These are phyloP conservation scores for Bucorvus abyssinicus DNA, from an alignment of 2,797 vertebrate genomes.

Conservation along the genomic window DNA sequence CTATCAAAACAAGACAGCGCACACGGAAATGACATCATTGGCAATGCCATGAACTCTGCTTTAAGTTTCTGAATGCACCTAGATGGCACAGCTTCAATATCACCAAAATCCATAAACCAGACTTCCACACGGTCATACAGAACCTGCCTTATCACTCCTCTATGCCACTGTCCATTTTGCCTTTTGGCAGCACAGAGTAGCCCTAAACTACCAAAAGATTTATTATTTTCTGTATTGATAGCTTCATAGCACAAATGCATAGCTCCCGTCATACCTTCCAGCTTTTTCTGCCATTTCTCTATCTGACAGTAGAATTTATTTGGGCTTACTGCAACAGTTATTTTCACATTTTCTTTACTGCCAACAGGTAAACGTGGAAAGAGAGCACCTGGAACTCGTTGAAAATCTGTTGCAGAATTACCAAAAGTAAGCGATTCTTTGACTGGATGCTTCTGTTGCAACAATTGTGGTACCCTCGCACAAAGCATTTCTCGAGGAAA, in stretches of 20 bases:
- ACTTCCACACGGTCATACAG: slow-evolving; percentile 81
- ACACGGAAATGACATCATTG: slow-evolving; percentile 86
- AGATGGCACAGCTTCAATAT: slow-evolving; percentile 80
- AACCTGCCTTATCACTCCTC: slow-evolving; percentile 86
- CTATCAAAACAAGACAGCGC: slow-evolving; percentile 75
- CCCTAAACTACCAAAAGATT: slow-evolving; percentile 79
- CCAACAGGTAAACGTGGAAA: slow-evolving; percentile 77
- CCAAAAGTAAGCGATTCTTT: slow-evolving; percentile 66
- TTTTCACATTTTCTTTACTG: slow-evolving; percentile 73
- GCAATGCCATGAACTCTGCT: slow-evolving; percentile 76
- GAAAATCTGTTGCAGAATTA: slow-evolving; percentile 61
- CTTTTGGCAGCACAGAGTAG: slow-evolving; percentile 86
- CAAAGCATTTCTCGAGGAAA: slow-evolving; percentile 71
- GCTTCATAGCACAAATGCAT: slow-evolving; percentile 78
- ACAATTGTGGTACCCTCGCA: slow-evolving; percentile 76
- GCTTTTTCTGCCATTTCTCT: slow-evolving; percentile 74
- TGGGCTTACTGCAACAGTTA: slow-evolving; percentile 82
- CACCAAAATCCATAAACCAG: slow-evolving; percentile 90
- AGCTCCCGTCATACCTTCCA: slow-evolving; percentile 78
- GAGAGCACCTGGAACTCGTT: slow-evolving; percentile 76
- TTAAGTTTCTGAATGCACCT: slow-evolving; percentile 81
- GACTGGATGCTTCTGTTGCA: slow-evolving; percentile 71
- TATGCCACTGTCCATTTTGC: slow-evolving; percentile 86
- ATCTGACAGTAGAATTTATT: slow-evolving; percentile 87
- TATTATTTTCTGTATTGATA: slow-evolving; percentile 32